These are phyloP conservation scores for Macrophya alboannulata DNA, from an alignment of 2,888 invertebrate genomes.

Conservation along the genomic window DNA sequence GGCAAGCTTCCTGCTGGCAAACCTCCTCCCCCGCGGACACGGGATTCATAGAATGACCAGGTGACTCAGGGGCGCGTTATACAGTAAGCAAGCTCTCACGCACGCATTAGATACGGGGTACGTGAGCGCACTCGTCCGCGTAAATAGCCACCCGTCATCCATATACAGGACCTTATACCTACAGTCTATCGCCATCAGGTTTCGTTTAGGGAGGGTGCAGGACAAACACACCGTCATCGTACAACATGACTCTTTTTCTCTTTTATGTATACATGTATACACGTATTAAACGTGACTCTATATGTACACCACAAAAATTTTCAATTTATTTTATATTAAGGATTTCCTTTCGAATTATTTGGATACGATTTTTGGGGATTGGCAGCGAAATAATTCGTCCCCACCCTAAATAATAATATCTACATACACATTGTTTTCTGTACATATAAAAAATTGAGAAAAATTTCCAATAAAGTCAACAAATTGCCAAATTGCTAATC, in stretches of 20 bases:
- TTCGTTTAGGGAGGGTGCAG: background rate
- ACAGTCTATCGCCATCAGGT: background rate
- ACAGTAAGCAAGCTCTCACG: slow-evolving; percentile 18
- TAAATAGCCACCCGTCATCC: slow-evolving; percentile 37
- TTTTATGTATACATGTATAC: background rate
- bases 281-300: background rate
- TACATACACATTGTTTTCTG: too few species aligned
- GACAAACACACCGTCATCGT: background rate
- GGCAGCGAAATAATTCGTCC: too few species aligned
- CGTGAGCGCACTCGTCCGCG: background rate
- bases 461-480: too few species aligned
- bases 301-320: too few species aligned
- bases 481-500: too few species aligned
- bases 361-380: too few species aligned
- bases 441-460: too few species aligned
- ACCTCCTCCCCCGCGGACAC: background rate
- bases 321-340: too few species aligned
- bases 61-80: slow-evolving; percentile 44
- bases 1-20: background rate
- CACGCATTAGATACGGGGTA: background rate
- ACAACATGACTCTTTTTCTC: background rate
- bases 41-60: slow-evolving; percentile 31
- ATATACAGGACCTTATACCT: background rate
- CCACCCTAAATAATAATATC: too few species aligned
- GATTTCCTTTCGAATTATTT: too few species aligned